Evolutionary conservation across 2,113 vertebrate species (phyloP).

Genomic region (Pomatostomus ruficeps): DNA sequence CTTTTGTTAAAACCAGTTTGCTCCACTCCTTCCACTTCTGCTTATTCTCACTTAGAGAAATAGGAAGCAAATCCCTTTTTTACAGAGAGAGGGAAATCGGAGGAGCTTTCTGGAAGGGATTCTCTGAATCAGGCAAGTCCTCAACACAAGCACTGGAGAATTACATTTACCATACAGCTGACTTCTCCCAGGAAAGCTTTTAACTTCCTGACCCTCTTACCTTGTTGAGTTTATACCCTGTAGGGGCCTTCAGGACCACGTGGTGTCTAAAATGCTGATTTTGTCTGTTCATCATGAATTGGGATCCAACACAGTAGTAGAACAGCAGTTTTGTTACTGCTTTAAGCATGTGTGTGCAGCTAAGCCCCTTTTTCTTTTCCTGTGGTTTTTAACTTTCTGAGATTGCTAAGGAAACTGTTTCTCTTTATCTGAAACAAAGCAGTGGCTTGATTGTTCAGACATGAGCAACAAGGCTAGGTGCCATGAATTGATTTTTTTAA

Average conservation of each 20-base stretch:
- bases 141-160: background rate
- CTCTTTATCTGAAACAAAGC: background rate
- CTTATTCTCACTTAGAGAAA: background rate
- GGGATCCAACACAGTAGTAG: background rate
- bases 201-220: constrained; percentile 6
- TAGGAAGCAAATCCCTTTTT: background rate
- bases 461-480: background rate
- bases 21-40: background rate
- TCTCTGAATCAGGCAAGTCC: background rate
- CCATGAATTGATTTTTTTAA: background rate
- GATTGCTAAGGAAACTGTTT: background rate
- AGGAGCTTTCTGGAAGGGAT: background rate
- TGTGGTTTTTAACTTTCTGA: background rate
- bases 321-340: background rate
- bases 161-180: background rate
- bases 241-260: background rate
- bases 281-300: background rate
- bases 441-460: background rate
- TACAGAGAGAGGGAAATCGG: background rate
- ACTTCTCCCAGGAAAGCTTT: background rate
- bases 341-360: background rate
- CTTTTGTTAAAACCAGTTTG: background rate
- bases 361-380: background rate
- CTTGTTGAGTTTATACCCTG: background rate
- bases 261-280: background rate